Evolutionary conservation across 2,113 vertebrate genomes (phyloP).

Genomic region (Austrofundulus limnaeus): DNA sequence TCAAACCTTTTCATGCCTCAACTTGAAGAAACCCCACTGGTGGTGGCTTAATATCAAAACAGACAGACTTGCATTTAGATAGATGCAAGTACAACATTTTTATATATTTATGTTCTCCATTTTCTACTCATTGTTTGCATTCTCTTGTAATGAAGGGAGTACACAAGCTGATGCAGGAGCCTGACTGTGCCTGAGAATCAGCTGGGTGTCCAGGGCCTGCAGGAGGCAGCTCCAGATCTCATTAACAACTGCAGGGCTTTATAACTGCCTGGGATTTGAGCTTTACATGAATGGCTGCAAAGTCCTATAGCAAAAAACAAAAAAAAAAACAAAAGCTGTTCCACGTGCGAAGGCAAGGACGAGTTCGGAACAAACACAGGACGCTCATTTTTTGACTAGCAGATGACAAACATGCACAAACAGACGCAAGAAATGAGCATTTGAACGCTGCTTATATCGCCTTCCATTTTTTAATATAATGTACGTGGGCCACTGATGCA

Average conservation of each 20-base stretch:
- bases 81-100: neutral
- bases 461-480: constrained; percentile 3
- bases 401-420: neutral
- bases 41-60: neutral
- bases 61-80: neutral
- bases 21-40: neutral
- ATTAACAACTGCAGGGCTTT: constrained; percentile 60
- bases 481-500: constrained; percentile 13
- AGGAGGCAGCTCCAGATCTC: constrained; percentile 36
- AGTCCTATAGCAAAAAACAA: constrained; percentile 16
- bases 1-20: neutral
- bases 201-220: constrained; percentile 44
- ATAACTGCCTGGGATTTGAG: constrained; percentile 40
- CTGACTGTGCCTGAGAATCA: constrained; percentile 34
- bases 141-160: neutral
- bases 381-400: constrained; percentile 8
- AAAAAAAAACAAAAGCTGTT: constrained; percentile 12
- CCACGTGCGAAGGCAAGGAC: constrained; percentile 10
- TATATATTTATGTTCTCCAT: constrained; percentile 21
- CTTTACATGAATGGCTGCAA: constrained; percentile 36
- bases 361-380: neutral
- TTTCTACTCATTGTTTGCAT: constrained; percentile 19
- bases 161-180: constrained; percentile 38
- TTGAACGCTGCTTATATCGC: neutral
- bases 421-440: neutral